Conservation (phyloP, 2,797 vertebrate species). For the Cyprinella venusta region DNA sequence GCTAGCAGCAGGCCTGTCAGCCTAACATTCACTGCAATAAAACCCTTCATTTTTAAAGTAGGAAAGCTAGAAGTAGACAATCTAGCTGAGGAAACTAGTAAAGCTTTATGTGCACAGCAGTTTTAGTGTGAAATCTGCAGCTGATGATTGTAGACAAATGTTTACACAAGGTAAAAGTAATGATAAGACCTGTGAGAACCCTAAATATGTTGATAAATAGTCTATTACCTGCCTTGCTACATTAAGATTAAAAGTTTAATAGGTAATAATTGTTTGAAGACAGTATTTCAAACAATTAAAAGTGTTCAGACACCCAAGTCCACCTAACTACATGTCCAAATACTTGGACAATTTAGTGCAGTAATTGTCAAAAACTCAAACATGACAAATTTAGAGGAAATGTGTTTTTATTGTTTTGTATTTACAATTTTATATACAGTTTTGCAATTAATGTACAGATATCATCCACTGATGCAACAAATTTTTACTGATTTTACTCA, state of each 20-base stretch:
- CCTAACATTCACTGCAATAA: slow-evolving; percentile 67
- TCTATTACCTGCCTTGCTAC: slow-evolving; percentile 59
- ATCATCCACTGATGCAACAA: slow-evolving; percentile 29
- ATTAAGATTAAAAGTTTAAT: neutral
- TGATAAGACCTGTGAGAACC: slow-evolving; percentile 50
- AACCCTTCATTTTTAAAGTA: neutral
- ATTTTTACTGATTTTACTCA: slow-evolving; percentile 1
- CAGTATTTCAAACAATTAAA: neutral
- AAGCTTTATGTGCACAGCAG: neutral
- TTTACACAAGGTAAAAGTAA: slow-evolving; percentile 34
- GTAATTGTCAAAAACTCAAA: neutral
- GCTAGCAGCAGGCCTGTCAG: slow-evolving; percentile 68
- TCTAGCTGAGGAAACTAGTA: neutral
- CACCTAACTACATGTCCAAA: neutral
- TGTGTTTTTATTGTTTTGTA: slow-evolving; percentile 44
- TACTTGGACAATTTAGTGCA: neutral
- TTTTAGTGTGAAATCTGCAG: slow-evolving; percentile 44
- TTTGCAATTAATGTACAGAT: slow-evolving; percentile 51
- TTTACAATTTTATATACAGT: slow-evolving; percentile 59
- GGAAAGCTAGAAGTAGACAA: neutral
- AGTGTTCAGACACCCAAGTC: neutral
- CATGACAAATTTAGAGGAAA: slow-evolving; percentile 21
- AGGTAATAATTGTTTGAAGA: neutral
- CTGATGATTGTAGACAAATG: slow-evolving; percentile 31
- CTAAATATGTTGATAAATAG: slow-evolving; percentile 55